phyloP scores from a whole-genome alignment of 2,113 vertebrate genomes.

The Pteruthius melanotis region DNA sequence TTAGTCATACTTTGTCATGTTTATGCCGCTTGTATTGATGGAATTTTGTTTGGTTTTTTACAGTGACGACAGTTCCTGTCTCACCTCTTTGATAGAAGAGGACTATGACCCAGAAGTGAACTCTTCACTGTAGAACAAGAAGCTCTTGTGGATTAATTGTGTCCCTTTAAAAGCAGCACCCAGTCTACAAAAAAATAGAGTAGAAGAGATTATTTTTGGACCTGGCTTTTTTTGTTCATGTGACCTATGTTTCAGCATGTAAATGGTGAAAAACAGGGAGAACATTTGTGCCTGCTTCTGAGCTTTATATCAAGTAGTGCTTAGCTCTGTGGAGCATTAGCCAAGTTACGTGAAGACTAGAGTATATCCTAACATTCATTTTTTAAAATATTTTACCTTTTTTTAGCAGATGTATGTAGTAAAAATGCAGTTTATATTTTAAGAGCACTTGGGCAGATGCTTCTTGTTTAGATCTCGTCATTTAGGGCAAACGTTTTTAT shows the following conservation, averaged over 20 bases:
- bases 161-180: slow-evolving; percentile 39
- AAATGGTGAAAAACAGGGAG: slow-evolving; percentile 71
- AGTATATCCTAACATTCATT: slow-evolving; percentile 54
- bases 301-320: slow-evolving; percentile 62
- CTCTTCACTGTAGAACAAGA: slow-evolving; percentile 43
- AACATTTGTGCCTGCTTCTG: slow-evolving; percentile 64
- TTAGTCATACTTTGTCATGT: not conserved
- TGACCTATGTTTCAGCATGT: slow-evolving; percentile 66
- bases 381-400: slow-evolving; percentile 38
- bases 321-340: slow-evolving; percentile 58
- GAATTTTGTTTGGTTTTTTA: slow-evolving; percentile 12
- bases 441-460: slow-evolving; percentile 44
- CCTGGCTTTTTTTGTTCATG: slow-evolving; percentile 49
- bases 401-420: slow-evolving; percentile 64
- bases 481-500: slow-evolving; percentile 34
- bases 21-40: slow-evolving; percentile 3
- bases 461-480: slow-evolving; percentile 56
- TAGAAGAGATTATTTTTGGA: slow-evolving; percentile 56
- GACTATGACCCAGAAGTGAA: slow-evolving; percentile 56
- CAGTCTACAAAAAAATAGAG: slow-evolving; percentile 27
- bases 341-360: slow-evolving; percentile 61
- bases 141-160: slow-evolving; percentile 39
- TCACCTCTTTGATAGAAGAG: slow-evolving; percentile 65
- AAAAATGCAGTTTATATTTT: slow-evolving; percentile 70
- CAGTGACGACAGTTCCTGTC: slow-evolving; percentile 59